Evolutionary conservation across 1,140 invertebrate species (phyloP).

Genomic region (Drosophila murphyi): DNA sequence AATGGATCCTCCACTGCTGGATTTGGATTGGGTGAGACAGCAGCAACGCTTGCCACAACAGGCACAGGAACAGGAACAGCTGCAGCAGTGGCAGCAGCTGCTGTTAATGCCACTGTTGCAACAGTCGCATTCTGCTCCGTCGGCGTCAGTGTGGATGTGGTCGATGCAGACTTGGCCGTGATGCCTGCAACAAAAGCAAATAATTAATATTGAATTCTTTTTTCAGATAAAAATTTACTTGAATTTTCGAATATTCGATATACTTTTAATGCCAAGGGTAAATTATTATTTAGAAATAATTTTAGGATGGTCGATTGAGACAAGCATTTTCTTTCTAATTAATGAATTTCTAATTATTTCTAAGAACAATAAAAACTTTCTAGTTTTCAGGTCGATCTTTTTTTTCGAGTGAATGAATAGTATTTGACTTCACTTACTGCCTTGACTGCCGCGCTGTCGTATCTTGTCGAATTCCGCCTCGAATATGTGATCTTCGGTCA

Average conservation of each 20-base stretch:
- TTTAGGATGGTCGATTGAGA: too few species aligned
- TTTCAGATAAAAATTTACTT: neutral
- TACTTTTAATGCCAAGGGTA: too few species aligned
- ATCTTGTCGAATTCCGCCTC: constrained; percentile 95
- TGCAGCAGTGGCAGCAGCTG: constrained; percentile 69
- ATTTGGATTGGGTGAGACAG: constrained; percentile 56
- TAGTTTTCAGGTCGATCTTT: too few species aligned
- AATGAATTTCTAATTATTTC: too few species aligned
- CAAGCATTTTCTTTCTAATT: too few species aligned
- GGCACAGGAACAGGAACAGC: constrained; percentile 50
- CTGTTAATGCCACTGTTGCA: constrained; percentile 7
- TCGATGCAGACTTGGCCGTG: constrained; percentile 81
- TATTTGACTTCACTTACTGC: constrained; percentile 87
- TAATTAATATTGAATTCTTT: neutral
- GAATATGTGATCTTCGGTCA: constrained; percentile 94
- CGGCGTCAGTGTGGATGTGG: constrained; percentile 81
- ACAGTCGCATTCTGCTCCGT: constrained; percentile 64
- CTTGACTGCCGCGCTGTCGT: constrained; percentile 90
- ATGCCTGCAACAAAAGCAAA: constrained; percentile 54
- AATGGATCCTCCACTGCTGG: constrained; percentile 90
- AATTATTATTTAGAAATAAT: too few species aligned
- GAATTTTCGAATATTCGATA: neutral
- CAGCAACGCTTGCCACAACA: constrained; percentile 3
- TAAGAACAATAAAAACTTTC: too few species aligned
- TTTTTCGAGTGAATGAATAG: too few species aligned